These are phyloP conservation scores for Anastrepha obliqua DNA, from an alignment of 1,140 invertebrate genomes.

Conservation along the genomic window DNA sequence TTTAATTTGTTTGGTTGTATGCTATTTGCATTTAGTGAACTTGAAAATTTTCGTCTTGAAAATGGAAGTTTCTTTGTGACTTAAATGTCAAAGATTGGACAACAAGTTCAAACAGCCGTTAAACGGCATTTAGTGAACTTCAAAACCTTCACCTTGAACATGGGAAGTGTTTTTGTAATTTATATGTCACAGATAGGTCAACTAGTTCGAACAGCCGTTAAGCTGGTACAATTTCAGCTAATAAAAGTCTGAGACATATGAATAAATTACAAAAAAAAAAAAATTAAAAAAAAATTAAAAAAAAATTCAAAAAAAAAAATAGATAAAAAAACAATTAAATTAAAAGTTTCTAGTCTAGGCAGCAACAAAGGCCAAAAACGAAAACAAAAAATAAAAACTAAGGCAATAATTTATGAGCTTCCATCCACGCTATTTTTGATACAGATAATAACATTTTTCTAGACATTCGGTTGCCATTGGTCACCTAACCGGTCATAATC, in stretches of 20 bases:
- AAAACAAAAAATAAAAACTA: too few species aligned
- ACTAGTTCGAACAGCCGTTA: background rate
- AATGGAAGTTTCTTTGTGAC: too few species aligned
- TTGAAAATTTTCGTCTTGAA: background rate
- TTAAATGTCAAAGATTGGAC: too few species aligned
- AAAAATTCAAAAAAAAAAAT: background rate
- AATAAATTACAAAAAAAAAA: background rate
- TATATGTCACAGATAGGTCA: background rate
- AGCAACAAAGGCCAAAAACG: too few species aligned
- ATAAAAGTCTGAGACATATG: background rate
- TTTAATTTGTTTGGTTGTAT: background rate
- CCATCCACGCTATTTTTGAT: too few species aligned
- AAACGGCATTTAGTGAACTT: background rate
- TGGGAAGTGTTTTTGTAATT: background rate
- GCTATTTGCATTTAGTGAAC: background rate
- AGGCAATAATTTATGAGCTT: too few species aligned
- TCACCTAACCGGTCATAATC: too few species aligned
- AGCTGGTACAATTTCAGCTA: background rate
- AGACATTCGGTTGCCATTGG: too few species aligned
- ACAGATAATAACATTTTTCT: too few species aligned
- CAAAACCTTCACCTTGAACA: conserved; percentile 1
- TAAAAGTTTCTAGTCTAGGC: too few species aligned
- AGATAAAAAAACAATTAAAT: too few species aligned
- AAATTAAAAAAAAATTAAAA: background rate
- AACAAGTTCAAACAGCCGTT: too few species aligned